These are phyloP conservation scores for Alligator mississippiensis DNA, from an alignment of 2,113 vertebrate genomes.

Conservation along the genomic window DNA sequence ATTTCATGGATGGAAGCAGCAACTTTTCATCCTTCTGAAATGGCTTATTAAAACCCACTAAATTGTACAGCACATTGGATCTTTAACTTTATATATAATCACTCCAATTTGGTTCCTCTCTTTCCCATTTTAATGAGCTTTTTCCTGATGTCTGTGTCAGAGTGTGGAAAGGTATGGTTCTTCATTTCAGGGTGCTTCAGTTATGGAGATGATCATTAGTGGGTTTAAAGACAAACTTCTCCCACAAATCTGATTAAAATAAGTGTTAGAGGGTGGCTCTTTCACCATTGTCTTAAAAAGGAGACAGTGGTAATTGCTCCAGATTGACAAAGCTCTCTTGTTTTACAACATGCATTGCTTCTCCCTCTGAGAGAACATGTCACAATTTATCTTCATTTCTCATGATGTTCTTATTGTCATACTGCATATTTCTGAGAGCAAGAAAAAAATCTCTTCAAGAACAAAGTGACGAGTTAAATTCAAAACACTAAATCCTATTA, in stretches of 20 bases:
- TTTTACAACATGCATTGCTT: constrained; percentile 37
- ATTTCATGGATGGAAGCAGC: constrained; percentile 45
- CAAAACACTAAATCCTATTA: constrained; percentile 34
- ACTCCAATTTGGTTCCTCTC: background rate
- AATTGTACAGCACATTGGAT: constrained; percentile 40
- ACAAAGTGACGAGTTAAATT: constrained; percentile 49
- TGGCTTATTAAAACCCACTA: constrained; percentile 53
- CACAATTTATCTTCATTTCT: constrained; percentile 45
- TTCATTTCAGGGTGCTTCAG: constrained; percentile 47
- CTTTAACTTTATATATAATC: constrained; percentile 35
- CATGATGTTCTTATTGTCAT: background rate
- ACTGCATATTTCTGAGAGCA: background rate
- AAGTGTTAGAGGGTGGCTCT: constrained; percentile 26
- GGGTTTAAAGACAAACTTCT: constrained; percentile 54
- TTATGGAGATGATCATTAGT: constrained; percentile 47
- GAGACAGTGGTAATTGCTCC: constrained; percentile 41
- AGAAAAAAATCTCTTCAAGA: constrained; percentile 28
- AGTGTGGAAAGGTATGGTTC: constrained; percentile 32
- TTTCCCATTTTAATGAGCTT: constrained; percentile 54
- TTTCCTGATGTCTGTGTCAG: constrained; percentile 12
- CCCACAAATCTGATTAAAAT: constrained; percentile 58
- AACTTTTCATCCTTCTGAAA: constrained; percentile 35
- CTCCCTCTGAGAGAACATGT: background rate
- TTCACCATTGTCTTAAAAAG: constrained; percentile 55
- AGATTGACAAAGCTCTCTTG: constrained; percentile 37